phyloP scores from a whole-genome alignment of 2,797 vertebrate species.

The Cuculus canorus region DNA sequence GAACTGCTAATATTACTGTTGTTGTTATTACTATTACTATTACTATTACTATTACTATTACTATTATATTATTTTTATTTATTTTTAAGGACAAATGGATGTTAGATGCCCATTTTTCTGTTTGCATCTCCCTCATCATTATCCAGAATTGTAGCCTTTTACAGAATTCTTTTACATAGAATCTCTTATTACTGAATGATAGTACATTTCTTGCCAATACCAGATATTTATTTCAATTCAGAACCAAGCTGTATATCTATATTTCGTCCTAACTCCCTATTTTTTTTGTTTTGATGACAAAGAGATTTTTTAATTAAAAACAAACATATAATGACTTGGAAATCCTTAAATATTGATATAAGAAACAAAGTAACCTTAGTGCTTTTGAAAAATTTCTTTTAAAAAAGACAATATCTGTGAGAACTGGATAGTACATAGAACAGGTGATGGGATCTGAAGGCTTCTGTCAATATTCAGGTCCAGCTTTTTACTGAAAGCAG shows the following conservation, averaged over 20 bases:
- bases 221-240: not conserved
- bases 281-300: not conserved
- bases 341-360: not conserved
- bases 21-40: not conserved
- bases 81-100: slow-evolving; percentile 14
- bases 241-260: not conserved
- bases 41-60: not conserved
- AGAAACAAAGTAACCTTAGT: not conserved
- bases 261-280: not conserved
- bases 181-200: not conserved
- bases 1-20: not conserved
- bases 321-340: not conserved
- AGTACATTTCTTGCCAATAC: not conserved
- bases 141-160: slow-evolving; percentile 29
- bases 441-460: not conserved
- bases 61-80: accelerated
- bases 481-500: not conserved
- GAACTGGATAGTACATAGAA: not conserved
- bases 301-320: not conserved
- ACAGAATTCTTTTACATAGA: not conserved
- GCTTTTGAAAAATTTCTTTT: not conserved
- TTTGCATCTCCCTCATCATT: slow-evolving; percentile 37
- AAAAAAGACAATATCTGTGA: not conserved
- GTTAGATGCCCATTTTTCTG: slow-evolving; percentile 17
- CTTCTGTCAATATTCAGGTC: not conserved